phyloP scores from a whole-genome alignment of 2,888 invertebrate species.

The Crossocerus cetratus region DNA sequence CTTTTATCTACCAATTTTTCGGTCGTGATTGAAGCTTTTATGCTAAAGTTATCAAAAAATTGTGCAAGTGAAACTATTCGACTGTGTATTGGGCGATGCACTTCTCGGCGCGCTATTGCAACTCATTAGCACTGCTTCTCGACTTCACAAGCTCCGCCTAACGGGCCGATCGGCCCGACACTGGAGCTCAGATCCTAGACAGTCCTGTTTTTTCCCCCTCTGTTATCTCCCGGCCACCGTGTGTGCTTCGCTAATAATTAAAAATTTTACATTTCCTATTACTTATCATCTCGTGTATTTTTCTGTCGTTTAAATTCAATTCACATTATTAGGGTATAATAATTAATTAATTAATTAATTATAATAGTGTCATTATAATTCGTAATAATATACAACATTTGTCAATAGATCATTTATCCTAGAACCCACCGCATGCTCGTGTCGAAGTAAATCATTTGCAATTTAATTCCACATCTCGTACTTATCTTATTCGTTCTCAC shows the following conservation, averaged over 20 bases:
- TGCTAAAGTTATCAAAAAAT: no score
- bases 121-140: slow-evolving; percentile 2
- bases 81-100: slow-evolving; percentile 6
- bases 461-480: slow-evolving; percentile 29
- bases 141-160: slow-evolving; percentile 4
- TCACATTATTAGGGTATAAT: slow-evolving; percentile 77
- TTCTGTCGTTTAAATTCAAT: slow-evolving; percentile 72
- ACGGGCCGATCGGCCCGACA: slow-evolving; percentile 19
- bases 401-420: slow-evolving; percentile 77
- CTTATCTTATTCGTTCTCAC: neutral
- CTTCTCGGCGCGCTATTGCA: slow-evolving; percentile 6
- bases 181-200: slow-evolving; percentile 22
- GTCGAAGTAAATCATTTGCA: slow-evolving; percentile 52
- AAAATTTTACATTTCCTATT: slow-evolving; percentile 71
- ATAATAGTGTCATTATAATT: slow-evolving; percentile 77
- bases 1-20: no score
- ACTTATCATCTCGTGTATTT: slow-evolving; percentile 71
- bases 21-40: no score
- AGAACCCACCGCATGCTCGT: slow-evolving; percentile 72
- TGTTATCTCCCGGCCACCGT: slow-evolving; percentile 29
- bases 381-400: slow-evolving; percentile 77
- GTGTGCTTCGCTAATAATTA: slow-evolving; percentile 70
- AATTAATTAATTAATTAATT: slow-evolving; percentile 74
- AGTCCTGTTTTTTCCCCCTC: slow-evolving; percentile 14
- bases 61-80: slow-evolving; percentile 21